phyloP scores from a whole-genome alignment of 1,140 invertebrate species.

The Coenobita brevimanus region DNA sequence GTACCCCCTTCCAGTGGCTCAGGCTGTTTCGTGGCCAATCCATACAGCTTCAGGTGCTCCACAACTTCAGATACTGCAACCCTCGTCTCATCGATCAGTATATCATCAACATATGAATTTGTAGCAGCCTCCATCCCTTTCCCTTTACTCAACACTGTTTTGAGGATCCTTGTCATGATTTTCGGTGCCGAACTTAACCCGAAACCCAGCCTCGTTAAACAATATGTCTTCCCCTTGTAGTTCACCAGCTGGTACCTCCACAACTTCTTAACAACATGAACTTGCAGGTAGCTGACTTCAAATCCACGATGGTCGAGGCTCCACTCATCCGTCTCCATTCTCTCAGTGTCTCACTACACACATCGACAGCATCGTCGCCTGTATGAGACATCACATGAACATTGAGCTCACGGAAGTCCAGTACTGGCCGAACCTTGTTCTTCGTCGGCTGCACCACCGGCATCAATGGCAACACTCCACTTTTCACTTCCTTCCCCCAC shows the following conservation, averaged over 20 bases:
- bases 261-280: not conserved
- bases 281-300: not conserved
- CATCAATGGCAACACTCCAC: too few relatives aligned
- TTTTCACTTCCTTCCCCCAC: too few relatives aligned
- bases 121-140: not conserved
- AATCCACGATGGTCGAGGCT: too few relatives aligned
- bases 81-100: not conserved
- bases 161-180: slow-evolving; percentile 36
- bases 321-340: too few relatives aligned
- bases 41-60: slow-evolving; percentile 10
- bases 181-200: slow-evolving; percentile 19
- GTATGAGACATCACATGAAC: slow-evolving; percentile 1
- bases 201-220: slow-evolving; percentile 24
- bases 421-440: too few relatives aligned
- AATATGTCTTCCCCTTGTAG: slow-evolving; percentile 31
- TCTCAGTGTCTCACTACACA: slow-evolving; percentile 25
- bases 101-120: slow-evolving; percentile 28
- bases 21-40: slow-evolving; percentile 10
- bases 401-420: slow-evolving; percentile 22
- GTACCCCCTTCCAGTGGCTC: slow-evolving; percentile 10
- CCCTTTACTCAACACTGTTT: not conserved
- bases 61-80: not conserved
- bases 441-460: too few relatives aligned
- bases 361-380: slow-evolving; percentile 8
- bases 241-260: slow-evolving; percentile 34